Percentiles rank a stretch among this genome's conserved stretches.
These are phyloP conservation scores for Andrena chrysosceles DNA, from an alignment of 2,888 invertebrate genomes.

Conservation along the genomic window DNA sequence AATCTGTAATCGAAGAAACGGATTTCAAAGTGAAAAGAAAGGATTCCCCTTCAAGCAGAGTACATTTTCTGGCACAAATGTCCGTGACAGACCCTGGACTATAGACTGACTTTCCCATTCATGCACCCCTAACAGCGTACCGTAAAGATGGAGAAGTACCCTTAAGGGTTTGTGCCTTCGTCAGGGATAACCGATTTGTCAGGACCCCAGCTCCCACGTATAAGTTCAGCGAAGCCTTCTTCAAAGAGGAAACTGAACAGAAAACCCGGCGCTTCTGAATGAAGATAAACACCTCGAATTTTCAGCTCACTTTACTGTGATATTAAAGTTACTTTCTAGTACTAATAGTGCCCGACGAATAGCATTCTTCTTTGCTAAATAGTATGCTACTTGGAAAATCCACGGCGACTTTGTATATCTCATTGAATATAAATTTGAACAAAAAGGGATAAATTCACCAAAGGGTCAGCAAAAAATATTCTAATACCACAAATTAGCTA, in stretches of 20 bases:
- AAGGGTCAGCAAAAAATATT: too few species aligned
- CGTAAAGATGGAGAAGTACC: conserved; percentile 30
- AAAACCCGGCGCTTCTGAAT: conserved; percentile 3
- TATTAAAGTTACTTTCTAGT: neutral
- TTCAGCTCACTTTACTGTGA: neutral
- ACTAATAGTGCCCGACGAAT: neutral
- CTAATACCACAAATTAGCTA: too few species aligned
- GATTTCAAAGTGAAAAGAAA: conserved; percentile 2
- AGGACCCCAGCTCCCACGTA: neutral
- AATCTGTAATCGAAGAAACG: neutral
- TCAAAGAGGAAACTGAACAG: conserved; percentile 1
- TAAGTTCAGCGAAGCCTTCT: neutral
- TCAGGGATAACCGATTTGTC: conserved; percentile 41
- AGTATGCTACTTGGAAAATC: too few species aligned
- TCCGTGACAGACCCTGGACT: conserved; percentile 19
- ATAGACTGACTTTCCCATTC: conserved; percentile 28
- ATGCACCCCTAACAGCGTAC: conserved; percentile 14
- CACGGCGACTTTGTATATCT: too few species aligned
- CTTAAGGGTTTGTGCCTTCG: conserved; percentile 28
- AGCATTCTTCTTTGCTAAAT: too few species aligned
- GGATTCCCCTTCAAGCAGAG: neutral
- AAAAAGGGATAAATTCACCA: too few species aligned
- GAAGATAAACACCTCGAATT: neutral
- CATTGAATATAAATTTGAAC: too few species aligned
- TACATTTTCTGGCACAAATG: conserved; percentile 27